Conservation (phyloP, 1,140 invertebrate genomes). For the Sitobion miscanthi region DNA sequence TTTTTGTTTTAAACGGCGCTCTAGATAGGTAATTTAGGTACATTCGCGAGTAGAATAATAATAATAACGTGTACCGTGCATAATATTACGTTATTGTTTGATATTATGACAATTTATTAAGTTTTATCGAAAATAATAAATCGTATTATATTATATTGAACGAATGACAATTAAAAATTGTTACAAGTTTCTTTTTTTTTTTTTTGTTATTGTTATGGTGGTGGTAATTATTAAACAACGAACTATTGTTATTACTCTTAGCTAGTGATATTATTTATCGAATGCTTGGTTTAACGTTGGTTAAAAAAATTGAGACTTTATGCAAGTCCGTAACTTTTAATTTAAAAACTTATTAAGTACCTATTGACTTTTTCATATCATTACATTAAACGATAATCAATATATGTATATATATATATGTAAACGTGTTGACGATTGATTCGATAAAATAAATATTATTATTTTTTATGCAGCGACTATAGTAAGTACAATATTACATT, state of each 20-base stretch:
- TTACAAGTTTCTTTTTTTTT: no score
- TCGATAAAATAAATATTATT: background rate
- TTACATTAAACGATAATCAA: background rate
- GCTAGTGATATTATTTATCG: background rate
- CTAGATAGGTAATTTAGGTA: background rate
- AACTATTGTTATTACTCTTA: background rate
- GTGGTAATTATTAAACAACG: background rate
- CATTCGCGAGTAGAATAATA: background rate
- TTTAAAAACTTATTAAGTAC: background rate
- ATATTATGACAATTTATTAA: background rate
- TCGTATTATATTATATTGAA: no score
- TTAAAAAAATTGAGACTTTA: background rate
- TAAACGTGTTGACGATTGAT: background rate
- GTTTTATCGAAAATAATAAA: background rate
- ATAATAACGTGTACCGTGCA: background rate
- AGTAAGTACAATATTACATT: background rate
- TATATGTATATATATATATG: no score
- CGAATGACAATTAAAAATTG: no score
- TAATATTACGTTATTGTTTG: no score
- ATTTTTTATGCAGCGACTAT: background rate
- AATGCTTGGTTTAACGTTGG: background rate
- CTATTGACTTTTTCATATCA: background rate
- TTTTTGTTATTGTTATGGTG: background rate
- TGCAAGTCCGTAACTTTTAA: background rate
- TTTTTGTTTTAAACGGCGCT: background rate